These are phyloP conservation scores for Pluvialis apricaria DNA, from an alignment of 2,113 vertebrate species.

Conservation along the genomic window DNA sequence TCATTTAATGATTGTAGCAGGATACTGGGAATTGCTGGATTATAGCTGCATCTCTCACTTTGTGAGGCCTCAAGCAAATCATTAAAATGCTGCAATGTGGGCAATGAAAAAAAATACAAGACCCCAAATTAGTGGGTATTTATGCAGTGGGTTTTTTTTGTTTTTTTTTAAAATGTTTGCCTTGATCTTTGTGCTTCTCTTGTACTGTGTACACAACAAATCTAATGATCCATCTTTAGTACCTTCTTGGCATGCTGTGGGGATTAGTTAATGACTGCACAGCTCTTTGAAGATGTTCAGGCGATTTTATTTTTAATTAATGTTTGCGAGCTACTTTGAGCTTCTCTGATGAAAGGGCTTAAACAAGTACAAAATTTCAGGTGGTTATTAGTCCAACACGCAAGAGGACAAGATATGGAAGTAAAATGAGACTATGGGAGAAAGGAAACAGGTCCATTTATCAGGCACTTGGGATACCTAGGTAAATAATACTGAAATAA, in stretches of 20 bases:
- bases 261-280: slow-evolving; percentile 36
- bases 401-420: background rate
- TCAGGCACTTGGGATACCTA: background rate
- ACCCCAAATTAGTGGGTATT: background rate
- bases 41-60: background rate
- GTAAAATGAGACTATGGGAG: background rate
- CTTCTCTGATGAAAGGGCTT: slow-evolving; percentile 27
- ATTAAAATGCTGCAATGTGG: background rate
- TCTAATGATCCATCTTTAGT: slow-evolving; percentile 25
- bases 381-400: background rate
- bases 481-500: background rate
- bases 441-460: background rate
- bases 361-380: background rate
- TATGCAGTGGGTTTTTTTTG: background rate
- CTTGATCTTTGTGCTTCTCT: slow-evolving; percentile 22
- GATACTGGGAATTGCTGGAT: background rate
- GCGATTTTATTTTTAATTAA: slow-evolving; percentile 47
- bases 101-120: background rate
- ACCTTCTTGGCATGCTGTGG: background rate
- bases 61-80: background rate
- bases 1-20: background rate
- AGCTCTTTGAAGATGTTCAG: slow-evolving; percentile 20
- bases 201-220: background rate
- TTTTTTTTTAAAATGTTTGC: background rate
- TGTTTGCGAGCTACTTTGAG: slow-evolving; percentile 29